phyloP scores from a whole-genome alignment of 1,140 invertebrate genomes.

The Sycobia sp. region DNA sequence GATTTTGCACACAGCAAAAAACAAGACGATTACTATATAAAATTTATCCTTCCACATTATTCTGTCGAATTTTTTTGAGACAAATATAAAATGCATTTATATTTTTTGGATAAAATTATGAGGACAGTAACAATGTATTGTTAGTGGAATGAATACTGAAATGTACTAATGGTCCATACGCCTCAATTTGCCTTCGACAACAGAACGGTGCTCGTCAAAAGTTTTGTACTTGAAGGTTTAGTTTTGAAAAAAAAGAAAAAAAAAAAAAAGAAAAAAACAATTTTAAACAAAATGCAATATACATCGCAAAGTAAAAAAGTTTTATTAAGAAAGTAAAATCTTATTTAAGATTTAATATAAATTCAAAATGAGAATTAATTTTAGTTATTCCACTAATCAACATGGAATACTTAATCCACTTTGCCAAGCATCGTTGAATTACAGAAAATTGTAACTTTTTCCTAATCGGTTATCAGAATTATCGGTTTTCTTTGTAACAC shows the following conservation, averaged over 20 bases:
- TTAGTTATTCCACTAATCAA: conserved; percentile 1
- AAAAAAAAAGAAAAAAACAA: conserved; percentile 7
- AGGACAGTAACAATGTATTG: conserved; percentile 20
- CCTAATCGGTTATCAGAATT: conserved; percentile 4
- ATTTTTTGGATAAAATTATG: conserved; percentile 19
- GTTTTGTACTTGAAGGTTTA: conserved; percentile 31
- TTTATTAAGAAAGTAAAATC: conserved; percentile 15
- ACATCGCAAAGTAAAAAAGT: conserved; percentile 23
- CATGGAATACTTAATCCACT: conserved; percentile 17
- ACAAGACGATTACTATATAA: conserved; percentile 18
- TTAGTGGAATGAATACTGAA: conserved; percentile 36
- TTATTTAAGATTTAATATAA: conserved; percentile 16
- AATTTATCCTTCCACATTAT: conserved; percentile 14
- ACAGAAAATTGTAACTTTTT: conserved; percentile 17
- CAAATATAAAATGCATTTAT: conserved; percentile 17
- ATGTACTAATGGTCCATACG: conserved; percentile 35
- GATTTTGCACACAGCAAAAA: conserved; percentile 23
- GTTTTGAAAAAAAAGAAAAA: conserved; percentile 9
- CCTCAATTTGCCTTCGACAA: conserved; percentile 33
- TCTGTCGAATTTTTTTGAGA: conserved; percentile 12
- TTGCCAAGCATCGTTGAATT: conserved; percentile 9
- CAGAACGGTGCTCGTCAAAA: conserved; percentile 30
- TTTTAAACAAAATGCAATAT: conserved; percentile 9
- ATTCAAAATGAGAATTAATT: conserved; percentile 15
- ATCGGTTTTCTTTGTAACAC: conserved; percentile 7